phyloP scores from a whole-genome alignment of 1,140 invertebrate species.

The Asobara japonica region DNA sequence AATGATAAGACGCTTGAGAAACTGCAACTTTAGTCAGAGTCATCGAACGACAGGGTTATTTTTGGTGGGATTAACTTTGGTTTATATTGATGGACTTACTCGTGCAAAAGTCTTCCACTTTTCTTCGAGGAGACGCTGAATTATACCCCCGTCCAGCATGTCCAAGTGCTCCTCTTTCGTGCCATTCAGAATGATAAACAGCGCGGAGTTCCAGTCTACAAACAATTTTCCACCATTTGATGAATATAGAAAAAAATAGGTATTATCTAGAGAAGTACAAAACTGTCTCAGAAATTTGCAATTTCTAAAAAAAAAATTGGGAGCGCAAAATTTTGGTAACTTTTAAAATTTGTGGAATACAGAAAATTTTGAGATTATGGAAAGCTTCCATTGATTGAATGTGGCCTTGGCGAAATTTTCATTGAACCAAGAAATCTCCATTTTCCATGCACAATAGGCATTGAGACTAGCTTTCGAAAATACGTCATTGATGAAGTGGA shows the following conservation, averaged over 20 bases:
- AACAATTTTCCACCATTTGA: slow-evolving; percentile 41
- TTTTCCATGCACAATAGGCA: too few relatives aligned
- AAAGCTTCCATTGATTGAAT: too few relatives aligned
- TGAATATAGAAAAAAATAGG: not conserved
- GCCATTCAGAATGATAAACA: slow-evolving; percentile 98
- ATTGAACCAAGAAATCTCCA: too few relatives aligned
- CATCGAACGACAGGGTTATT: not conserved
- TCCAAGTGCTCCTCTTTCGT: slow-evolving; percentile 97
- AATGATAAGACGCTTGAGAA: slow-evolving; percentile 89
- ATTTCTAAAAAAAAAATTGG: too few relatives aligned
- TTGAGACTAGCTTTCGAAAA: too few relatives aligned
- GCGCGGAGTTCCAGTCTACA: slow-evolving; percentile 97
- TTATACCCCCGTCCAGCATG: slow-evolving; percentile 98
- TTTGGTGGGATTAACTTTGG: slow-evolving; percentile 1
- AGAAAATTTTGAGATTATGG: too few relatives aligned
- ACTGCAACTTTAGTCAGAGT: slow-evolving; percentile 72
- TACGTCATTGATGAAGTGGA: not conserved
- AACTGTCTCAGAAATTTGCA: too few relatives aligned
- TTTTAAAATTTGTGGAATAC: too few relatives aligned
- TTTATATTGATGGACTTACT: slow-evolving; percentile 68
- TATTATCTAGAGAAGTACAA: too few relatives aligned
- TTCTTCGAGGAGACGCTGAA: slow-evolving; percentile 95
- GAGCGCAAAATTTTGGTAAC: too few relatives aligned
- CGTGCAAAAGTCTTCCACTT: slow-evolving; percentile 99
- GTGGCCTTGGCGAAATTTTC: too few relatives aligned